Percentiles rank a stretch among this genome's conserved stretches.
phyloP scores from a whole-genome alignment of 2,888 invertebrate genomes.

The Lasioglossum figueresi region DNA sequence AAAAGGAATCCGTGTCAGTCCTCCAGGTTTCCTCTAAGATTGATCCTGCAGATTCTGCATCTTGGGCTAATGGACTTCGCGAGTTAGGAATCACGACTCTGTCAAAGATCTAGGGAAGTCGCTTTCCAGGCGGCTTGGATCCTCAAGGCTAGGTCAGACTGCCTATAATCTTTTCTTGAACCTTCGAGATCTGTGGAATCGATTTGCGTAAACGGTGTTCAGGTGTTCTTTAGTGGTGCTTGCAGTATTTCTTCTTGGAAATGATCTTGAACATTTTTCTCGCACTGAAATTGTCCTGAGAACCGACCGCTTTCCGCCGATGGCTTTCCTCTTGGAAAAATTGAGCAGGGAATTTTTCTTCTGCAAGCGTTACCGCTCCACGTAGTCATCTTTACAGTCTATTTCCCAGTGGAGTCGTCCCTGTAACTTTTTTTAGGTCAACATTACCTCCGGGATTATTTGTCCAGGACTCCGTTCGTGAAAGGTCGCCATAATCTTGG shows the following conservation, averaged over 20 bases:
- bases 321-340: neutral
- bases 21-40: neutral
- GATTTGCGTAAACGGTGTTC: neutral
- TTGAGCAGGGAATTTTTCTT: neutral
- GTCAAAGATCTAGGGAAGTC: neutral
- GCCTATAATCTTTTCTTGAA: neutral
- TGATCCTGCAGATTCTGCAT: neutral
- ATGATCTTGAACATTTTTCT: neutral
- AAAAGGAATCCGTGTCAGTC: slow-evolving; percentile 5
- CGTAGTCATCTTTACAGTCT: neutral
- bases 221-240: neutral
- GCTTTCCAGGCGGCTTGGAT: neutral
- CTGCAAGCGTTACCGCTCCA: neutral
- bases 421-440: neutral
- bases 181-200: neutral
- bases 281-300: neutral
- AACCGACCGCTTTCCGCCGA: no score
- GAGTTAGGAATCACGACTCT: neutral
- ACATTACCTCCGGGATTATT: neutral
- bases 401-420: neutral
- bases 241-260: neutral
- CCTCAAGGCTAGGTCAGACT: neutral
- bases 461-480: neutral
- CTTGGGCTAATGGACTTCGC: neutral
- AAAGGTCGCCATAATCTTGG: neutral